phyloP scores from a whole-genome alignment of 2,113 vertebrate genomes.

The Fulmarus glacialis region DNA sequence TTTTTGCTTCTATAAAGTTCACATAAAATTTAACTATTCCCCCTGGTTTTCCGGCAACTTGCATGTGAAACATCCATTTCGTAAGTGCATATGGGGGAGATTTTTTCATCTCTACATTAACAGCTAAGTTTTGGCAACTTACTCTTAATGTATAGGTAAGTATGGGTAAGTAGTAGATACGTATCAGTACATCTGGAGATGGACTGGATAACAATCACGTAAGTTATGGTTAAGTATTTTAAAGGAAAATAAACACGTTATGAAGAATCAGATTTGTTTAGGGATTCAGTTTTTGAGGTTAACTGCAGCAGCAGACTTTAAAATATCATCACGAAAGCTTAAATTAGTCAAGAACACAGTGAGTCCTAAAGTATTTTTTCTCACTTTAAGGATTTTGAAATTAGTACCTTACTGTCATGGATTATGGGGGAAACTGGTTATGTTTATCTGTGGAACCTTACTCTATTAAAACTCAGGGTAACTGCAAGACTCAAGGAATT shows the following conservation, averaged over 20 bases:
- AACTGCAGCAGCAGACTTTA: background rate
- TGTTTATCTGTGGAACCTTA: background rate
- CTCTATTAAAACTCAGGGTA: background rate
- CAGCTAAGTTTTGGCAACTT: background rate
- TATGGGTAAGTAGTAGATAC: background rate
- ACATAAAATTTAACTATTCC: background rate
- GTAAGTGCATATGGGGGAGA: background rate
- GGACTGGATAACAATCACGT: background rate
- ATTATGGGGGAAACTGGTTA: background rate
- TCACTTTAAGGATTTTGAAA: background rate
- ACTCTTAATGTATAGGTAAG: background rate
- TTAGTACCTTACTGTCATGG: background rate
- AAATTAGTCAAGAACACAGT: background rate
- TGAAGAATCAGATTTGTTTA: background rate
- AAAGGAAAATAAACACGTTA: background rate
- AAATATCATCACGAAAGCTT: background rate
- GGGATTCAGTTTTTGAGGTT: background rate
- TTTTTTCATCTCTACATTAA: background rate
- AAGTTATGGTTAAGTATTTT: background rate
- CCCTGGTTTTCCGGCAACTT: background rate
- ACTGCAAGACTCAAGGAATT: background rate
- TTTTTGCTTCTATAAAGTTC: background rate
- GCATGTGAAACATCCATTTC: background rate
- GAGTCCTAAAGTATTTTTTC: background rate
- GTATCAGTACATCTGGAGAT: background rate